A percentile compares a stretch with the other conserved stretches of the same genome.
Conservation (phyloP, 2,797 vertebrate genomes). For the Scleropages formosus region DNA sequence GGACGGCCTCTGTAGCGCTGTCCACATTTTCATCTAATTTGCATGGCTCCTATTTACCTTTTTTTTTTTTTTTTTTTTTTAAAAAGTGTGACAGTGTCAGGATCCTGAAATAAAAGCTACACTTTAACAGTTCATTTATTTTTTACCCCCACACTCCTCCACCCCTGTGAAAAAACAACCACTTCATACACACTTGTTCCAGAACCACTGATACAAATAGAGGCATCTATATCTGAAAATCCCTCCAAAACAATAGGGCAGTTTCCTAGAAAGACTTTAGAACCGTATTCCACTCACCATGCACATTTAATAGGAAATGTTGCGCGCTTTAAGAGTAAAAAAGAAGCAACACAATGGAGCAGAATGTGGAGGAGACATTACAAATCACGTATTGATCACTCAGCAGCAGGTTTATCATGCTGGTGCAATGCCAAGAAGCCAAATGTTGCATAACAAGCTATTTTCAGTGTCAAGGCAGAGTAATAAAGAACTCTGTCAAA, state of each 20-base stretch:
- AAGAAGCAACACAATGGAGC: background rate
- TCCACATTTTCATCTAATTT: too few species aligned
- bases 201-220: too few species aligned
- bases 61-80: background rate
- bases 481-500: background rate
- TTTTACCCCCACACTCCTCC: background rate
- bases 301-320: background rate
- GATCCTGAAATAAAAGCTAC: background rate
- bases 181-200: background rate
- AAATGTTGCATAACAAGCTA: conserved; percentile 15
- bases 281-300: background rate
- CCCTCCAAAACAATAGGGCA: background rate
- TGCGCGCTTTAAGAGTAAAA: too few species aligned
- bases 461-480: background rate
- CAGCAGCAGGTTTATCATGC: background rate
- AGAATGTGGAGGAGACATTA: background rate
- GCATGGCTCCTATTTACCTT: too few species aligned
- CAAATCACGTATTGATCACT: background rate
- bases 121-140: background rate
- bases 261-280: background rate
- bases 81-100: background rate
- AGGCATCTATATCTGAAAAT: background rate
- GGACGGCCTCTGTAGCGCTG: too few species aligned
- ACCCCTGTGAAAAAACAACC: background rate
- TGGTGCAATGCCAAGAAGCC: background rate